These are phyloP conservation scores for Chiloscyllium plagiosum DNA, from an alignment of 2,113 vertebrate genomes.

Conservation along the genomic window DNA sequence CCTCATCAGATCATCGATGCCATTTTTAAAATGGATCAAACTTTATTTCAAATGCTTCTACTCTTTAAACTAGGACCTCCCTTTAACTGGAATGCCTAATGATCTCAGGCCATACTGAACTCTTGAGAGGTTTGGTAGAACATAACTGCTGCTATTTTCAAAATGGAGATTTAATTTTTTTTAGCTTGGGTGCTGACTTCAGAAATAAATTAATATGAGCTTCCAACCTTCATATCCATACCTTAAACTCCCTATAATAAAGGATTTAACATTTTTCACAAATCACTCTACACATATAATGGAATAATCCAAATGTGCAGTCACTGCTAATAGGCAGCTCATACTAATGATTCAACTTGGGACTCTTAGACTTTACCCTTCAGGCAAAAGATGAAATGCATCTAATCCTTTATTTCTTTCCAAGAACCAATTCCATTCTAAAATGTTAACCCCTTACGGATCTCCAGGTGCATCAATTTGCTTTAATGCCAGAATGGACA, in stretches of 20 bases:
- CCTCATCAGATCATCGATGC: neutral
- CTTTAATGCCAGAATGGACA: neutral
- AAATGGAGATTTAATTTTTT: neutral
- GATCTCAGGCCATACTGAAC: neutral
- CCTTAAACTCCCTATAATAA: neutral
- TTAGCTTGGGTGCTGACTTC: neutral
- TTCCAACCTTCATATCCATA: neutral
- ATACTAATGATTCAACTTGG: neutral
- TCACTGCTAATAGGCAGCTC: neutral
- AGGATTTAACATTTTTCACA: neutral
- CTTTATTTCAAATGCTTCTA: neutral
- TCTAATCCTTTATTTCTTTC: neutral
- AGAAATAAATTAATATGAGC: neutral
- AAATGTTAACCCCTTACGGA: neutral
- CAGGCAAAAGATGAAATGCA: neutral
- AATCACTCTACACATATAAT: neutral
- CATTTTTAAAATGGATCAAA: neutral
- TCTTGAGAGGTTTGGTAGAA: neutral
- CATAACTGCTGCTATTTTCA: neutral
- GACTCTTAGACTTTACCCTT: neutral
- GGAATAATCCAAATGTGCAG: neutral
- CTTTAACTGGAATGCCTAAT: neutral
- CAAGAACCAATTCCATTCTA: neutral
- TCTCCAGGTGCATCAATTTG: neutral
- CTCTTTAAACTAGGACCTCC: neutral